A percentile compares a stretch with the other conserved stretches of the same genome.
Conservation (phyloP, 2,888 invertebrate species). For the Ypsolopha sequella region DNA sequence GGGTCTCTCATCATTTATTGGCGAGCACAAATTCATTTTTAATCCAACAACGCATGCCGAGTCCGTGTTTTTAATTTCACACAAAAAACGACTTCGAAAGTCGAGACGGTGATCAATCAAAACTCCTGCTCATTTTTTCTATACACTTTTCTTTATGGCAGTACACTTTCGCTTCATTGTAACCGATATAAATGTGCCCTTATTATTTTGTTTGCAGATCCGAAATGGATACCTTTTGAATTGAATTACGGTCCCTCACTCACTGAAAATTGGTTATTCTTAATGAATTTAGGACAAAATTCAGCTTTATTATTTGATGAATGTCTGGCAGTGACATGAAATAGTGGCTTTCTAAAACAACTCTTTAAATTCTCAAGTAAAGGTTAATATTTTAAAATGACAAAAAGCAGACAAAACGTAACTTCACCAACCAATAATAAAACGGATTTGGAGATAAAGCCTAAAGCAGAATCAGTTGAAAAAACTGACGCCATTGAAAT, state of each 20-base stretch:
- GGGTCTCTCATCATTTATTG: slow-evolving; percentile 37
- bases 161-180: slow-evolving; percentile 60
- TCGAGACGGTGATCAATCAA: slow-evolving; percentile 66
- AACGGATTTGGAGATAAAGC: slow-evolving; percentile 1
- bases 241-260: slow-evolving; percentile 36
- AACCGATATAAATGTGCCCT: slow-evolving; percentile 57
- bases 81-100: slow-evolving; percentile 49
- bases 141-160: slow-evolving; percentile 50
- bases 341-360: too few relatives aligned
- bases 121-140: slow-evolving; percentile 52
- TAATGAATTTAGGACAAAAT: slow-evolving; percentile 31
- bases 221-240: slow-evolving; percentile 56
- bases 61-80: slow-evolving; percentile 65
- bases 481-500: slow-evolving; percentile 5
- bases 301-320: too few relatives aligned
- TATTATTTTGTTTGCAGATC: slow-evolving; percentile 60
- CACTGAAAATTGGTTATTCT: slow-evolving; percentile 12
- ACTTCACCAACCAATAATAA: background rate
- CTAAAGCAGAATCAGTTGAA: background rate
- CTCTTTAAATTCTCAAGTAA: too few relatives aligned
- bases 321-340: too few relatives aligned
- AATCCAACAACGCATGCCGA: slow-evolving; percentile 63
- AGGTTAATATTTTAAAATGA: slow-evolving; percentile 11
- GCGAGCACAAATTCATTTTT: slow-evolving; percentile 56
- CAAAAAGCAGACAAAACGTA: slow-evolving; percentile 2